Base-by-base conservation (phyloP, 2,888 invertebrate genomes). In the Nowickia ferox region DNA sequence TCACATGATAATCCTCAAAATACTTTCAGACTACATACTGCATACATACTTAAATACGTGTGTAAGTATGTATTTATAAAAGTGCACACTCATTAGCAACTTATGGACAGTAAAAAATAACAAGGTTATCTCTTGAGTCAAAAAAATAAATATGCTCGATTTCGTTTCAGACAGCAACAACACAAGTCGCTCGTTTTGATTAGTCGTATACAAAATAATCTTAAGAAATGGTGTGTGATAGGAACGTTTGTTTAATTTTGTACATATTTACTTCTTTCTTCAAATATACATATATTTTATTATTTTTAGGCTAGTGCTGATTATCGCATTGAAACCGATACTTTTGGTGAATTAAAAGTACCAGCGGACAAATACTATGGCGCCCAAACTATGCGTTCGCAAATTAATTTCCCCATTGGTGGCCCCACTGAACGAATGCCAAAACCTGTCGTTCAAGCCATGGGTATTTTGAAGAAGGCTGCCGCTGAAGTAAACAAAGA, bases 381-480 rank as follows among this genome's bases (percentile, higher is more conserved):
- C 72, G 97, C 98, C 0, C 99, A 99, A 93, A 99, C 99, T 13
- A 96, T 98, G 87, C 94, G 99, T 87, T 99, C 99, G 6, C 95
- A 97, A 87, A 96, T 97, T 92, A 99, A 99, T 94, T 99, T 99
- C 93, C 97, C 98, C 61, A 99, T 99, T 91, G 99, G 99, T 38
- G 99, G 97, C 19, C 94, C 95, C 78, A 95, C 95, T 84, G 99
- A 99, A 93, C 95, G 97, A 87, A 99, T 99, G 99, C 99, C 99
- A 87, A 95, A 96, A 89, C 97, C 98, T 15, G 96, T 99, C 0
- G 97, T 99, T 78, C 95, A 96, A 76, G 99, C 98, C 0, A 97
- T 99, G 95, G 99, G 99, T 46, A 96, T 98, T 69, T 93, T 99
- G 89, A 99, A 99, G 92, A 98, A 98, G 93, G 98, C 99, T n/a